Percentiles rank a stretch among this genome's conserved stretches.
Conservation (phyloP, 2,888 invertebrate genomes). For the Agrochola lychnidis region DNA sequence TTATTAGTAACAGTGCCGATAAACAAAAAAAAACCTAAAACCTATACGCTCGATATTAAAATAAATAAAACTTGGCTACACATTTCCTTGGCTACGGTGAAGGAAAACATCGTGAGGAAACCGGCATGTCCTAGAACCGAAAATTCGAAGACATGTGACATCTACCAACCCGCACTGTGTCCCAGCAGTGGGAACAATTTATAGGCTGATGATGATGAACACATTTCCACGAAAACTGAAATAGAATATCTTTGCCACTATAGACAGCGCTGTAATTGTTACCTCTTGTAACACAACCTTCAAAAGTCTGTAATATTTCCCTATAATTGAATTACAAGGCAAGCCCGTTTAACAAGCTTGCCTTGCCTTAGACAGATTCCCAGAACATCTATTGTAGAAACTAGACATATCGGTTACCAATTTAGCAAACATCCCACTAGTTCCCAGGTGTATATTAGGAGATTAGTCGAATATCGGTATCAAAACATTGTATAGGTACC, state of each 20-base stretch:
- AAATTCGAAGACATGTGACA: too few species aligned
- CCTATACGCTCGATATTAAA: neutral
- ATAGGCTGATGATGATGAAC: too few species aligned
- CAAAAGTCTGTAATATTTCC: slow-evolving; percentile 3
- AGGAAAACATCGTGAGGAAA: too few species aligned
- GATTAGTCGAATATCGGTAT: neutral
- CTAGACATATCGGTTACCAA: slow-evolving; percentile 15
- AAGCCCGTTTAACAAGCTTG: neutral
- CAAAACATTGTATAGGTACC: neutral
- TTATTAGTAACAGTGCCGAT: neutral
- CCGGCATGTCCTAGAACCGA: too few species aligned
- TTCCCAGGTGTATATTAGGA: slow-evolving; percentile 2
- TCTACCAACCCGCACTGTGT: too few species aligned
- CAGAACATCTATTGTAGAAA: slow-evolving; percentile 1
- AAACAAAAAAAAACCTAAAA: neutral
- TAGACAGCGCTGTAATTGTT: neutral
- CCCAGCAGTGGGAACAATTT: too few species aligned
- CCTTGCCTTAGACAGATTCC: neutral
- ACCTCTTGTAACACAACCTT: neutral
- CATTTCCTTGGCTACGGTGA: too few species aligned
- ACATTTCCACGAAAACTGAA: slow-evolving; percentile 6
- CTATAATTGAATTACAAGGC: neutral
- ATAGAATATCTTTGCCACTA: slow-evolving; percentile 5
- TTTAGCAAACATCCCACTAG: neutral
- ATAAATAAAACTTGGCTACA: neutral